These are phyloP conservation scores for Pomacea canaliculata DNA, from an alignment of 2,888 invertebrate species.

Conservation along the genomic window DNA sequence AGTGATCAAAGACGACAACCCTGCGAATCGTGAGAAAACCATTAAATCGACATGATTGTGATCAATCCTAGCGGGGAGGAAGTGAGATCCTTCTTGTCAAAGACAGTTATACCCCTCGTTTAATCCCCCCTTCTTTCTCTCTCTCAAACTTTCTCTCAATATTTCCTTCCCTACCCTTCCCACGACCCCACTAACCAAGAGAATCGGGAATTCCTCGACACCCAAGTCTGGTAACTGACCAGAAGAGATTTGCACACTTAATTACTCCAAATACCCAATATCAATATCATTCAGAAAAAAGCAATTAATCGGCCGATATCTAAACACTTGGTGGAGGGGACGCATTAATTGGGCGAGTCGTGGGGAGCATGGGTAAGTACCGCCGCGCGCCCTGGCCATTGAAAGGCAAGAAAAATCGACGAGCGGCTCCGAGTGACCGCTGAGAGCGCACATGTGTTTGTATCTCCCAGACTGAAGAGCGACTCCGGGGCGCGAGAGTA, in stretches of 20 bases:
- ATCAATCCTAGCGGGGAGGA: not conserved
- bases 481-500: conserved; percentile 3
- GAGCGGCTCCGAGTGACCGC: conserved; percentile 24
- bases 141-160: not conserved
- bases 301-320: conserved; percentile 29
- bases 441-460: conserved; percentile 29
- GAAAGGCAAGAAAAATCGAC: not conserved
- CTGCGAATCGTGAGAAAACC: not conserved
- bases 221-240: not conserved
- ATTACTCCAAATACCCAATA: conserved; percentile 28
- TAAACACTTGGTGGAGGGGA: conserved; percentile 20
- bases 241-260: conserved; percentile 24
- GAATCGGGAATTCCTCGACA: conserved; percentile 23
- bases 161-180: not conserved
- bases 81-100: too few relatives aligned
- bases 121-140: conserved; percentile 17
- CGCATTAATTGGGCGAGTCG: conserved; percentile 23
- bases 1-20: conserved; percentile 2
- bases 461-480: conserved; percentile 25
- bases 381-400: conserved; percentile 12
- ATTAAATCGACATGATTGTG: not conserved
- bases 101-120: conserved; percentile 4
- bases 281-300: conserved; percentile 25
- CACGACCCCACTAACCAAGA: not conserved
- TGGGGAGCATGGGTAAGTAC: conserved; percentile 23